These are phyloP conservation scores for Sitophilus oryzae DNA, from an alignment of 1,140 invertebrate species.

Conservation along the genomic window DNA sequence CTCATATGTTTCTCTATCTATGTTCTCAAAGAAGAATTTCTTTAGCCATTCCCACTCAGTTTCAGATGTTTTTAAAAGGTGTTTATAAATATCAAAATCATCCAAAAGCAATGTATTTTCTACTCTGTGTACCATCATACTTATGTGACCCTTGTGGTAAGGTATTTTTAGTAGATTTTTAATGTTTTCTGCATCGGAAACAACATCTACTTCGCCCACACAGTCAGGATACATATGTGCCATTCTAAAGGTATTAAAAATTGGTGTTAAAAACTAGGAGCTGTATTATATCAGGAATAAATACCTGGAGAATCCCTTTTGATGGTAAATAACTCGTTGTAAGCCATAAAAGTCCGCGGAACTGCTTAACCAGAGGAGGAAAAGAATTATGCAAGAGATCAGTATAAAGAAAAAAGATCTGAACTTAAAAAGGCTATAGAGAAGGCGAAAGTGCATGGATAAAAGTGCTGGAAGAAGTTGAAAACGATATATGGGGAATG, in stretches of 20 bases:
- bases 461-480: no score
- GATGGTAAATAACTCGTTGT: conserved; percentile 64
- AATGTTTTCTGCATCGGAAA: conserved; percentile 89
- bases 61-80: conserved; percentile 66
- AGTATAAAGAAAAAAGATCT: no score
- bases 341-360: conserved; percentile 74
- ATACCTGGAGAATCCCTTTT: conserved; percentile 66
- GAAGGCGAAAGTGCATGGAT: no score
- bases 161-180: conserved; percentile 88
- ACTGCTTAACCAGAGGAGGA: conserved; percentile 80
- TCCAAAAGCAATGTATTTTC: conserved; percentile 86
- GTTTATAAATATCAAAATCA: conserved; percentile 87
- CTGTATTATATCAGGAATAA: no score
- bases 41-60: conserved; percentile 85
- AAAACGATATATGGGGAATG: no score
- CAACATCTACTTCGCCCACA: conserved; percentile 86
- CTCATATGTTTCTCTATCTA: conserved; percentile 65
- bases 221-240: conserved; percentile 87
- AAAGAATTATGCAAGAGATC: no score
- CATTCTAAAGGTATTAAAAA: conserved; percentile 69
- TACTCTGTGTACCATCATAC: conserved; percentile 89
- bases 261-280: no score
- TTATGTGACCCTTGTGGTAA: conserved; percentile 70
- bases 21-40: conserved; percentile 79
- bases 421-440: no score